phyloP scores from a whole-genome alignment of 2,888 invertebrate genomes.

The Baccha elongata region DNA sequence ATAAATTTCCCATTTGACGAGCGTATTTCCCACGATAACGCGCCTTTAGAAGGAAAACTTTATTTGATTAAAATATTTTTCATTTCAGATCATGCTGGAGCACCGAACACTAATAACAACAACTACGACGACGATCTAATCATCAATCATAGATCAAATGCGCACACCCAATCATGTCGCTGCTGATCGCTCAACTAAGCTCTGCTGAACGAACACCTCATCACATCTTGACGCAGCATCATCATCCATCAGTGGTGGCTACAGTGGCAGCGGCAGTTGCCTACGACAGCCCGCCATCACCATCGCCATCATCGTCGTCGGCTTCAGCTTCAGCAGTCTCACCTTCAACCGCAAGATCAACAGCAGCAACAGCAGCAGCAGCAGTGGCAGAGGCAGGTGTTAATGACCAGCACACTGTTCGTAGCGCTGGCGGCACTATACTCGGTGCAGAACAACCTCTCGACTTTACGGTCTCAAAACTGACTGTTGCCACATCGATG shows the following conservation, averaged over 20 bases:
- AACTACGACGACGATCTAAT: conserved; percentile 47
- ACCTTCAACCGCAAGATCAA: conserved; percentile 70
- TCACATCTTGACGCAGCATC: conserved; percentile 75
- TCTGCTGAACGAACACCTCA: conserved; percentile 72
- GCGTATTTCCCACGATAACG: conserved; percentile 46
- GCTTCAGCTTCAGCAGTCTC: conserved; percentile 65
- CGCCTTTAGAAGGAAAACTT: conserved; percentile 2
- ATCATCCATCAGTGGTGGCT: conserved; percentile 75
- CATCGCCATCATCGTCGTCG: conserved; percentile 41
- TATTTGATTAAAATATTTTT: conserved; percentile 4
- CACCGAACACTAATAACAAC: not conserved
- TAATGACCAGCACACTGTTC: conserved; percentile 78
- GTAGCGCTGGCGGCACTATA: conserved; percentile 67
- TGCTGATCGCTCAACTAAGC: conserved; percentile 73
- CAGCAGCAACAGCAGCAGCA: conserved; percentile 72
- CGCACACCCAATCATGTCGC: conserved; percentile 73
- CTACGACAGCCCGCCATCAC: conserved; percentile 72
- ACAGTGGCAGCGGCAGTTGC: conserved; percentile 60
- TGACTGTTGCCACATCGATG: conserved; percentile 45
- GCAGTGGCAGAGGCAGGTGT: conserved; percentile 78
- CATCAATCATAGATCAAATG: conserved; percentile 74
- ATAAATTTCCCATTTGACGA: conserved; percentile 50
- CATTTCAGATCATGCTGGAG: conserved; percentile 54
- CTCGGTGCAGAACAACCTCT: conserved; percentile 76
- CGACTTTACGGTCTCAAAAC: conserved; percentile 74